Base-by-base conservation (phyloP, 2,888 invertebrate genomes). In the Eupeodes luniger region DNA sequence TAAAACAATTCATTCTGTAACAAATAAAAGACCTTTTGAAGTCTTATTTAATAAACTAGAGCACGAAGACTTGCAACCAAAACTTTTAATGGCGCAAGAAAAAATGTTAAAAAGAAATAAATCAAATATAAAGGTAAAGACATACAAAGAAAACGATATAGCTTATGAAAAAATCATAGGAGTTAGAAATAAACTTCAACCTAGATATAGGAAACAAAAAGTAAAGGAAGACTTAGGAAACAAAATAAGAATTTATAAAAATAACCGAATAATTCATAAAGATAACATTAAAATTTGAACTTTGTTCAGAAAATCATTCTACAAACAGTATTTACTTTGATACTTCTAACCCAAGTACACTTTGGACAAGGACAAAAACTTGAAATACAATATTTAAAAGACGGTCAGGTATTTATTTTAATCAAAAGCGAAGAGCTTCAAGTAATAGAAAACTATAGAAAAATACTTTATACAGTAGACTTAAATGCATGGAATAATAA, bases 191-290 rank as follows among this genome's bases (percentile, higher is more conserved):
- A n/a, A n/a, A n/a, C n/a, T n/a, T n/a, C n/a, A n/a, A n/a, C n/a
- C n/a, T n/a, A n/a, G n/a, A n/a, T n/a, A n/a, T n/a, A n/a, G n/a
- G n/a, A n/a, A n/a, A n/a, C n/a, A n/a, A n/a, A n/a, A n/a, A 51
- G 59, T 78, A 5, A 69, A 61, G 19, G 69, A 59, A 59, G 67
- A 78, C 49, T 40, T 78, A 14, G 69, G 61, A 36, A 78, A 78
- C 14, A 78, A 53, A 69, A 16, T 69, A 14, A 10, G 67, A 69
- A 69, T 77, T 36, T 36, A 61, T 14, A 59, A 59, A 59, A 59
- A 59, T 5, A 12, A 59, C 14, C 59, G 59, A 5, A 59, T 59
- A 59, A 59, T 61, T 9, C 36, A 61, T 36, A 61, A 61, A 36
- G 27, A 61, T 61, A 61, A 36, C n/a, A 34, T 36, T 36, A 61